Evolutionary conservation across 2,113 vertebrate species (phyloP).

Genomic region (Mirza zaza): DNA sequence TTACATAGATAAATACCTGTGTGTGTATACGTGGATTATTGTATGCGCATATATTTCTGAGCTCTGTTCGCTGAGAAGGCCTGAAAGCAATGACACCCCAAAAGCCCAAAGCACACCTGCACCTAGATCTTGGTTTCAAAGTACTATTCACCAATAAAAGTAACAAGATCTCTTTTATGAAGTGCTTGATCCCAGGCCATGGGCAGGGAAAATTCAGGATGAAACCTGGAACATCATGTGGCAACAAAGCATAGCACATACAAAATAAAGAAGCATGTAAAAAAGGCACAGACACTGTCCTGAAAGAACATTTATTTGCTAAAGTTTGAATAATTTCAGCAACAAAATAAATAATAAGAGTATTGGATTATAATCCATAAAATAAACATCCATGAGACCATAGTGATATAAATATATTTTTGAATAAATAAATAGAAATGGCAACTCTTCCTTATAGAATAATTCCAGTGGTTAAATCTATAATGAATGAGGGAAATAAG

Average conservation of each 20-base stretch:
- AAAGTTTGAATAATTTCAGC: not conserved
- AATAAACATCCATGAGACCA: not conserved
- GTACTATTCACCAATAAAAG: not conserved
- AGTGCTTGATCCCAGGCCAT: not conserved
- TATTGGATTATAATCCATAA: not conserved
- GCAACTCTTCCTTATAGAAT: not conserved
- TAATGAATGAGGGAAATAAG: not conserved
- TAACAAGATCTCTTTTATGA: not conserved
- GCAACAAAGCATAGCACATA: not conserved
- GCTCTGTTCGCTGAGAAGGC: not conserved
- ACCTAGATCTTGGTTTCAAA: not conserved
- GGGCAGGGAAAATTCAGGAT: not conserved
- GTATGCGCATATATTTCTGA: not conserved
- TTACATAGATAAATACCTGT: not conserved
- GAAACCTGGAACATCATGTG: not conserved
- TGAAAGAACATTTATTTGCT: not conserved
- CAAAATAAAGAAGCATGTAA: not conserved
- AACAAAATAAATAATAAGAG: not conserved
- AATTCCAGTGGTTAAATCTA: not conserved
- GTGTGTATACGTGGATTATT: not conserved
- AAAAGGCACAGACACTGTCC: not conserved
- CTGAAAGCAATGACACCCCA: not conserved
- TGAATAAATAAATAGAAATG: not conserved
- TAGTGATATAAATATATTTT: not conserved
- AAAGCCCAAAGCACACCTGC: not conserved